Conservation (phyloP, 1,140 invertebrate genomes). For the Orchesella cincta region DNA sequence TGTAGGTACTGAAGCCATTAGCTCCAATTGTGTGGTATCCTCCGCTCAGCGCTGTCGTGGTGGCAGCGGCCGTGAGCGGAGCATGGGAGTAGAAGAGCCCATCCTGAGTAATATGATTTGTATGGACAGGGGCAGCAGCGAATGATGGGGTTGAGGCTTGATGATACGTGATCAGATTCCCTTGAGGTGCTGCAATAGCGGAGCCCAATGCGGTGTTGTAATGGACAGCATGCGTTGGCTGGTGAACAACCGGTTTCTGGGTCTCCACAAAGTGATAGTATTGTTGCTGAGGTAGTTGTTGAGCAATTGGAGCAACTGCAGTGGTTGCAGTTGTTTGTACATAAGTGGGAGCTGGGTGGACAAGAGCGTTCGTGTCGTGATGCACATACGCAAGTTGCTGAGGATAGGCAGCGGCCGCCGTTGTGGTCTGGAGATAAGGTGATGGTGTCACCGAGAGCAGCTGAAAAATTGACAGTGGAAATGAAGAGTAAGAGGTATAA, state of each 20-base stretch:
- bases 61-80: background rate
- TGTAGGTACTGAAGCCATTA: constrained; percentile 39
- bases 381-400: no score
- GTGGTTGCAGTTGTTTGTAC: background rate
- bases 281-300: constrained; percentile 37
- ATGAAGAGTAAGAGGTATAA: background rate
- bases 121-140: background rate
- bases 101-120: constrained; percentile 6
- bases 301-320: constrained; percentile 29
- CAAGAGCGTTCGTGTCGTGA: constrained; percentile 5
- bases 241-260: no score
- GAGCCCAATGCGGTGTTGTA: background rate
- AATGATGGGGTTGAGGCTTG: constrained; percentile 16
- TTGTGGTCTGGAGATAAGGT: background rate
- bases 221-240: background rate
- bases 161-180: constrained; percentile 19
- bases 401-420: no score
- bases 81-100: background rate
- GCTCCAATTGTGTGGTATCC: constrained; percentile 30
- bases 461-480: constrained; percentile 24
- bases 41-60: constrained; percentile 1
- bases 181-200: background rate
- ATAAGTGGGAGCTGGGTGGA: background rate
- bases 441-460: background rate
- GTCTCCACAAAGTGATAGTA: constrained; percentile 36